phyloP scores from a whole-genome alignment of 2,888 invertebrate genomes.

The Scaptomyza reducta region DNA sequence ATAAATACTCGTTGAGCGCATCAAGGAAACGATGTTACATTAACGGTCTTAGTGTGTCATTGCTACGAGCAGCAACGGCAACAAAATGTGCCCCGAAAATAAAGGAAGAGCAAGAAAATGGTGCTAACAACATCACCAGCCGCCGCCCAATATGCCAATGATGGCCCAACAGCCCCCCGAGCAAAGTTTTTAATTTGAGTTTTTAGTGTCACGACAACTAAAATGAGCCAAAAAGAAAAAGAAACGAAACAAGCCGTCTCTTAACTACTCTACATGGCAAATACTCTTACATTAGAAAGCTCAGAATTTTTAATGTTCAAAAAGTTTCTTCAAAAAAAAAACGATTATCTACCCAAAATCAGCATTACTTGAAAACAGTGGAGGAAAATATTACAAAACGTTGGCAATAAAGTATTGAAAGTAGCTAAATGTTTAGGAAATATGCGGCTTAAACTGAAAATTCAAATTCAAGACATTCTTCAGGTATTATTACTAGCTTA shows the following conservation, averaged over 20 bases:
- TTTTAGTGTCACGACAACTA: slow-evolving; percentile 27
- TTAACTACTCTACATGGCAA: background rate
- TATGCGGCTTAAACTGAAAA: too few species aligned
- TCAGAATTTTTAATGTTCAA: too few species aligned
- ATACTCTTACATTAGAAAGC: background rate
- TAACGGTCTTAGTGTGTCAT: slow-evolving; percentile 23
- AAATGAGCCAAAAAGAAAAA: slow-evolving; percentile 4
- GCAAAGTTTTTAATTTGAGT: slow-evolving; percentile 36
- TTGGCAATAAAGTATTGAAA: too few species aligned
- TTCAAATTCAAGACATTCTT: too few species aligned
- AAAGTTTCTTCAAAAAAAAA: too few species aligned
- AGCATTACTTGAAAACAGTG: too few species aligned
- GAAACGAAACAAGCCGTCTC: background rate
- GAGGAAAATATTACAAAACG: too few species aligned
- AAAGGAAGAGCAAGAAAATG: slow-evolving; percentile 5
- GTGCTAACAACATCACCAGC: slow-evolving; percentile 31
- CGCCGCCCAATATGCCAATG: slow-evolving; percentile 37
- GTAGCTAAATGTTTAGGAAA: too few species aligned
- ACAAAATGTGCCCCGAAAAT: background rate
- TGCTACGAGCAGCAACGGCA: slow-evolving; percentile 2
- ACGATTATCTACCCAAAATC: too few species aligned
- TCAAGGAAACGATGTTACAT: slow-evolving; percentile 7
- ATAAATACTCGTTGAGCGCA: slow-evolving; percentile 6
- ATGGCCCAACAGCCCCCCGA: slow-evolving; percentile 20
- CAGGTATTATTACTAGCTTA: too few species aligned